A percentile compares a stretch with the other conserved stretches of the same genome.
Evolutionary conservation across 2,888 invertebrate genomes (phyloP).

Genomic region (Chesias legatella): DNA sequence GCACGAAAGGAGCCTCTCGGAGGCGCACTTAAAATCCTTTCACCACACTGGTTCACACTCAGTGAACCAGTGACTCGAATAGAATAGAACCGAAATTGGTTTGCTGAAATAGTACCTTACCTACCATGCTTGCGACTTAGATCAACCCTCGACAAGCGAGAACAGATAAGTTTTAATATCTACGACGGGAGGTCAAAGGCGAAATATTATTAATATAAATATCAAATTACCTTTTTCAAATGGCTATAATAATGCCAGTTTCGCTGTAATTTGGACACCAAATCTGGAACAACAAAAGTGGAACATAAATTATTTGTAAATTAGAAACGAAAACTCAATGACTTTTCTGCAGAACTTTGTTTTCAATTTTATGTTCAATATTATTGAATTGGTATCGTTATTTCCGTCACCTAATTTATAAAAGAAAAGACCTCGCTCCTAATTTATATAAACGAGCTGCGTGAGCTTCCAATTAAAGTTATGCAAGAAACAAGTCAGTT

Average conservation of each 20-base stretch:
- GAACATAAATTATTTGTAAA: constrained; percentile 1
- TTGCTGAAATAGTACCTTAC: too few species aligned
- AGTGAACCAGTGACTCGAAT: too few species aligned
- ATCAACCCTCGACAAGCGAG: background rate
- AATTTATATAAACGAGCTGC: constrained; percentile 25
- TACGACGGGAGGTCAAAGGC: too few species aligned
- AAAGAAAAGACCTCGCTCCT: constrained; percentile 28
- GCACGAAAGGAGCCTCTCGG: too few species aligned
- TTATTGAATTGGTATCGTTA: background rate
- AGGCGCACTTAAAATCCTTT: too few species aligned
- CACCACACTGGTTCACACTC: too few species aligned
- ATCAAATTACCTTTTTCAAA: constrained; percentile 33
- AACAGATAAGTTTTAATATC: too few species aligned
- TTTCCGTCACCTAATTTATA: constrained; percentile 15
- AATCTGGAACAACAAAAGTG: constrained; percentile 44
- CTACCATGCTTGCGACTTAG: too few species aligned
- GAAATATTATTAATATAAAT: constrained; percentile 6
- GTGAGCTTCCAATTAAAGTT: constrained; percentile 27
- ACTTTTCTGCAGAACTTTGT: background rate
- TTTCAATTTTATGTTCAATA: too few species aligned
- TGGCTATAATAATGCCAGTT: constrained; percentile 44
- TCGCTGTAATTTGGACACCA: constrained; percentile 23
- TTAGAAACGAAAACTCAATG: background rate
- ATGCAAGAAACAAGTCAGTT: constrained; percentile 18
- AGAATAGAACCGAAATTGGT: too few species aligned